phyloP scores from a whole-genome alignment of 2,113 vertebrate genomes.

The Leuciscus idus region DNA sequence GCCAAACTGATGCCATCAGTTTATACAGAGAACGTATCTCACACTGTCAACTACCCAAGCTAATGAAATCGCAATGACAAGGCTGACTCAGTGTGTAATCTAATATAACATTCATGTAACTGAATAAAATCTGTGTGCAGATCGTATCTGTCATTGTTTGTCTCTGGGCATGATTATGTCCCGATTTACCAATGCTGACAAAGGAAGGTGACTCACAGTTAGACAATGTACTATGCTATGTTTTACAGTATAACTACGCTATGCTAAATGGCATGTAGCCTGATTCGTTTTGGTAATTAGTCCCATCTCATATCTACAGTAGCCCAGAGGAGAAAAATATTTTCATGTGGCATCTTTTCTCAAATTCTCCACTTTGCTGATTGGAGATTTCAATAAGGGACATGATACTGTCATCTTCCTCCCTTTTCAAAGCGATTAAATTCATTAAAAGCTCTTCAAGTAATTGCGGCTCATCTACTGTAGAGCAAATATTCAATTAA shows the following conservation, averaged over 20 bases:
- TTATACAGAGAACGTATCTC: constrained; percentile 19
- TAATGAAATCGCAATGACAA: constrained; percentile 42
- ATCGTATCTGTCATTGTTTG: constrained; percentile 22
- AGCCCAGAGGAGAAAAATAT: not conserved
- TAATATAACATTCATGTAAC: constrained; percentile 38
- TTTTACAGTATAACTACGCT: not conserved
- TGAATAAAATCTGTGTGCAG: constrained; percentile 37
- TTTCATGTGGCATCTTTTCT: constrained; percentile 28
- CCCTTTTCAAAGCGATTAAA: constrained; percentile 64
- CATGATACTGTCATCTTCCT: constrained; percentile 47
- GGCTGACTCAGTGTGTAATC: constrained; percentile 11
- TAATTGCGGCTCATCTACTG: constrained; percentile 73
- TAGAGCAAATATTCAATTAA: constrained; percentile 79
- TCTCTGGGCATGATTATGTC: not conserved
- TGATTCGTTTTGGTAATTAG: constrained; percentile 19
- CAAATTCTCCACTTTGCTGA: constrained; percentile 37
- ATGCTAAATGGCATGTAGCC: not conserved
- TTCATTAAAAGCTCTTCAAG: constrained; percentile 72
- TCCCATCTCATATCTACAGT: not conserved
- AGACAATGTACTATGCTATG: not conserved
- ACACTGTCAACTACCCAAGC: constrained; percentile 13
- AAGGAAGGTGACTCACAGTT: not conserved
- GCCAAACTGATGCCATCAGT: not conserved
- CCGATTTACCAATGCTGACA: not conserved
- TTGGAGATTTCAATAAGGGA: constrained; percentile 39